Evolutionary conservation across 2,888 invertebrate genomes (phyloP).

Genomic region (Drosophila subquinaria): DNA sequence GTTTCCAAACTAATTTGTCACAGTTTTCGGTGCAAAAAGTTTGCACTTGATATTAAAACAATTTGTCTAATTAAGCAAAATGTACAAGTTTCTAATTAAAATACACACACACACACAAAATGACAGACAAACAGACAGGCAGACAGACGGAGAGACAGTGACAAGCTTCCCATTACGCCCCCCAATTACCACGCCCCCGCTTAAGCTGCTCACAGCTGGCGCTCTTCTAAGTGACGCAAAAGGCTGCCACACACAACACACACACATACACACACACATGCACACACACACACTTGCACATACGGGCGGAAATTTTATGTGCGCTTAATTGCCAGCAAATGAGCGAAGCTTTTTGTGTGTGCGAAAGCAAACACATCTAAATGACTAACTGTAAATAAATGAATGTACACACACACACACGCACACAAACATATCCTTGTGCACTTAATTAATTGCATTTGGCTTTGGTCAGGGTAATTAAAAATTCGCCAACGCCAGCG

Average conservation of each 20-base stretch:
- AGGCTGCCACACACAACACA: slow-evolving; percentile 29
- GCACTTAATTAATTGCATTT: slow-evolving; percentile 75
- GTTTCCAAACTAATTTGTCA: slow-evolving; percentile 68
- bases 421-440: slow-evolving; percentile 48
- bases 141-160: slow-evolving; percentile 17
- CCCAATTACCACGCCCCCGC: slow-evolving; percentile 29
- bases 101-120: slow-evolving; percentile 61
- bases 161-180: slow-evolving; percentile 26
- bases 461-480: slow-evolving; percentile 55
- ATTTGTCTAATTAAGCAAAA: slow-evolving; percentile 81
- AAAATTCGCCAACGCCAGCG: slow-evolving; percentile 20
- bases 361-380: slow-evolving; percentile 62
- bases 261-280: slow-evolving; percentile 13
- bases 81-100: slow-evolving; percentile 81
- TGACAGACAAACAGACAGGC: slow-evolving; percentile 13
- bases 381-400: slow-evolving; percentile 76
- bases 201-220: slow-evolving; percentile 35
- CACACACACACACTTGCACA: slow-evolving; percentile 11
- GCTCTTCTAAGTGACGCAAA: slow-evolving; percentile 55
- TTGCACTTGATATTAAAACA: slow-evolving; percentile 73
- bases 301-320: slow-evolving; percentile 59
- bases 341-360: slow-evolving; percentile 62
- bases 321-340: slow-evolving; percentile 78
- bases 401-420: slow-evolving; percentile 41
- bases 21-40: slow-evolving; percentile 64